A percentile compares a stretch with the other conserved stretches of the same genome.
These are phyloP conservation scores for Chiloscyllium plagiosum DNA, from an alignment of 2,113 vertebrate genomes.

Conservation along the genomic window DNA sequence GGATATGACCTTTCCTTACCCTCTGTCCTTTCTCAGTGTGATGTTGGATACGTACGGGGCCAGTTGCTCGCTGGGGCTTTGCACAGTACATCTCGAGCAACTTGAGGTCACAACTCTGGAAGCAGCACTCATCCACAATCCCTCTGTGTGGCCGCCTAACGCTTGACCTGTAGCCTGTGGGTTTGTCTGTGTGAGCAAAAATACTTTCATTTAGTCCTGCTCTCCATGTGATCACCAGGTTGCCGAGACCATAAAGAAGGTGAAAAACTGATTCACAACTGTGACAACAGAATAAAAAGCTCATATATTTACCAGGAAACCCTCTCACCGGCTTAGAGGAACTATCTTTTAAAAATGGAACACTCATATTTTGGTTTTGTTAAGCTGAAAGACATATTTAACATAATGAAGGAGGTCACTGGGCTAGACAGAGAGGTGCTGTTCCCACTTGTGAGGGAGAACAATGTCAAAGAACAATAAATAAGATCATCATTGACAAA, in stretches of 20 bases:
- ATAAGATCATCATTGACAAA: background rate
- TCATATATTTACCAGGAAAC: background rate
- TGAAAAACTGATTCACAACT: background rate
- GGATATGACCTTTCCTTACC: slow-evolving; percentile 53
- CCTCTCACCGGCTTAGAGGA: background rate
- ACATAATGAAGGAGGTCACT: background rate
- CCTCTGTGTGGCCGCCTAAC: slow-evolving; percentile 80
- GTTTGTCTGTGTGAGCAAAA: slow-evolving; percentile 68
- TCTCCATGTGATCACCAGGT: background rate
- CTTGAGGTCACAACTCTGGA: slow-evolving; percentile 93
- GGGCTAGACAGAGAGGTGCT: background rate
- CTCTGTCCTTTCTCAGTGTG: slow-evolving; percentile 91
- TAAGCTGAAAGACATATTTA: background rate
- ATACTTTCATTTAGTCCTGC: background rate
- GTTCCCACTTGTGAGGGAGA: background rate
- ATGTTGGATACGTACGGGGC: slow-evolving; percentile 84
- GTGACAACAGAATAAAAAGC: background rate
- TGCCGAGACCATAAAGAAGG: background rate
- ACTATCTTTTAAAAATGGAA: background rate
- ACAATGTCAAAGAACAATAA: background rate
- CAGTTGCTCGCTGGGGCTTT: slow-evolving; percentile 77
- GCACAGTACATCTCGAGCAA: slow-evolving; percentile 98
- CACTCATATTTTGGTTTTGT: too few relatives aligned
- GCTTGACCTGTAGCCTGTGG: slow-evolving; percentile 84
- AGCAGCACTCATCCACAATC: slow-evolving; percentile 98